Base-by-base conservation (phyloP, 2,797 vertebrate genomes). In the Chiroxiphia lanceolata region DNA sequence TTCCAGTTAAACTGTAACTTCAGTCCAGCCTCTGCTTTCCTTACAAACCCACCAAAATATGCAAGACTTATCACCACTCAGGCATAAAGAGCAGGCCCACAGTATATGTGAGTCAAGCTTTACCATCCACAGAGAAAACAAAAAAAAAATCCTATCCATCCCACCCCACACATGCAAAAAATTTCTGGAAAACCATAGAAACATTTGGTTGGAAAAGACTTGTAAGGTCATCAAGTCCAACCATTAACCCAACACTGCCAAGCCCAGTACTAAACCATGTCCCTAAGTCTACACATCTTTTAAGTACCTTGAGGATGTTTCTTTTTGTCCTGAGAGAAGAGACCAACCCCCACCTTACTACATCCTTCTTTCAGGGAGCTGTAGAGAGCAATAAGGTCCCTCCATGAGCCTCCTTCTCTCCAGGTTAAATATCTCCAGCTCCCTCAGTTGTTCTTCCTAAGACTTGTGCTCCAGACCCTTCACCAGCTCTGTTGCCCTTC, bases 401-500 rank as follows among this genome's bases (percentile, higher is more conserved):
- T 29, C 51, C 9, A 63, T 4, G 6, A 72, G 26, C 29, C 10
- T 59, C 26, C 45, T 65, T 8, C 40, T 6, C 5, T 64, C 13
- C 56, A 63, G 21, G 11, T 44, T 70, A 5, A 63, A 5, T 22
- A 9, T 10, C 1, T 18, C 6, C 13, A 33, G 34, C 34, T 57
- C 42, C 38, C 33, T 23, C 59, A 83, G 38, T 45, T 22, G 23
- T 38, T 53, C 6, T 45, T 53, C 36, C 4, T 6, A 31, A 59
- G 45, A 14, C 7, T 10, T 17, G n/a, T 59, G 67, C n/a, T 47
- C 45, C 67, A 71, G 21, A 2, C 1, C 17, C 18, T 27, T 60
- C 12, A 3, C 4, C n/a, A 71, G 38, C 29, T 34, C 38, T 3
- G 0, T 0, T 33, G 20, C 0, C 13, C 21, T 64, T 16, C n/a